These are phyloP conservation scores for Protodeltote pygarga DNA, from an alignment of 2,888 invertebrate species.

Conservation along the genomic window DNA sequence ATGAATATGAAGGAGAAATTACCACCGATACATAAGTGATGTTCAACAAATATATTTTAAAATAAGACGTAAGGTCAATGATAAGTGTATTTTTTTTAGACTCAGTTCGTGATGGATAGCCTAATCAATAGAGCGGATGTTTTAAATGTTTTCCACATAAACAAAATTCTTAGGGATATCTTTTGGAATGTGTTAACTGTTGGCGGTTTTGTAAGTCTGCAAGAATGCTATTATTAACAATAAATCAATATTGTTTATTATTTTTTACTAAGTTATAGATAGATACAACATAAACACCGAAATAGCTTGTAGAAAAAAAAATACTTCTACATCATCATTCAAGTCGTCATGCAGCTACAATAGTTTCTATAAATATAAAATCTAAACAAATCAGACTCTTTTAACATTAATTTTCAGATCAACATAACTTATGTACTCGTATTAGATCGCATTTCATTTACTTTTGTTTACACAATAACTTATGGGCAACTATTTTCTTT, in stretches of 20 bases:
- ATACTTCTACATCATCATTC: too few relatives aligned
- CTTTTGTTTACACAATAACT: constrained; percentile 2
- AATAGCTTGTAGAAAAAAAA: too few relatives aligned
- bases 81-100: constrained; percentile 29
- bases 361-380: too few relatives aligned
- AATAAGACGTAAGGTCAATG: constrained; percentile 49
- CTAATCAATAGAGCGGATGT: constrained; percentile 22
- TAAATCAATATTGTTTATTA: too few relatives aligned
- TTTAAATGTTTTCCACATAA: too few relatives aligned
- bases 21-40: constrained; percentile 37
- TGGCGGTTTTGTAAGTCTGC: not conserved
- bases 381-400: too few relatives aligned
- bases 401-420: too few relatives aligned
- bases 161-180: not conserved
- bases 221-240: not conserved
- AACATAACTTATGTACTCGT: constrained; percentile 13
- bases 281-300: too few relatives aligned
- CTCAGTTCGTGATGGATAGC: constrained; percentile 15
- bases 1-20: constrained; percentile 29
- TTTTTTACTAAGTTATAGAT: too few relatives aligned
- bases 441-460: constrained; percentile 15
- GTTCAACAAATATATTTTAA: constrained; percentile 26
- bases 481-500: too few relatives aligned
- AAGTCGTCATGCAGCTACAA: too few relatives aligned
- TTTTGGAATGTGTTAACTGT: constrained; percentile 10